These are phyloP conservation scores for Xenopus petersii DNA, from an alignment of 2,797 vertebrate genomes.

Conservation along the genomic window DNA sequence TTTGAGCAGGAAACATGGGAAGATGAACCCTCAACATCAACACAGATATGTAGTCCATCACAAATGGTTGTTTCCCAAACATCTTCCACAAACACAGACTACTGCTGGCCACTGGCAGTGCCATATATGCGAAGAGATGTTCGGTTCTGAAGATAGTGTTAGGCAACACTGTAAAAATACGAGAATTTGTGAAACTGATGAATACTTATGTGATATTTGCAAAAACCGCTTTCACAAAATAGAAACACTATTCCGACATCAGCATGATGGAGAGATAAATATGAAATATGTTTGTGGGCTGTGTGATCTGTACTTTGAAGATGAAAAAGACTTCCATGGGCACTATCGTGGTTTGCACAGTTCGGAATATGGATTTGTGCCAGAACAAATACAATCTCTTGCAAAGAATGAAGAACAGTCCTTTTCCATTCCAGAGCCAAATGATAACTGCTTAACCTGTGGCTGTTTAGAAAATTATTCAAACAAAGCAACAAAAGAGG, in stretches of 20 bases:
- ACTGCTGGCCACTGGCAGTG: conserved; percentile 81
- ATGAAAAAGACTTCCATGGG: conserved; percentile 74
- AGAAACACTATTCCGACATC: conserved; percentile 78
- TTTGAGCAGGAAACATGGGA: conserved; percentile 68
- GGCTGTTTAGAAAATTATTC: conserved; percentile 63
- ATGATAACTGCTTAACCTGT: conserved; percentile 62
- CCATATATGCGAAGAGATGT: conserved; percentile 90
- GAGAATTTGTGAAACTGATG: no score
- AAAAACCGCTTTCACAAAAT: conserved; percentile 86
- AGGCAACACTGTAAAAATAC: conserved; percentile 77
- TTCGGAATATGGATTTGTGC: conserved; percentile 82
- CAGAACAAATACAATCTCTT: conserved; percentile 58
- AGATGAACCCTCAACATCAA: conserved; percentile 50
- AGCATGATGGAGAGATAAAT: conserved; percentile 69
- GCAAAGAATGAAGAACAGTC: conserved; percentile 54
- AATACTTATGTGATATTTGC: conserved; percentile 85
- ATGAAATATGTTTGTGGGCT: conserved; percentile 87
- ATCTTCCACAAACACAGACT: neutral
- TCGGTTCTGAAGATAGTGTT: conserved; percentile 74
- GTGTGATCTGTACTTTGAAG: conserved; percentile 85
- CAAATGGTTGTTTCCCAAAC: conserved; percentile 19
- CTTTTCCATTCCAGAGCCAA: neutral
- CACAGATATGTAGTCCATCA: conserved; percentile 1
- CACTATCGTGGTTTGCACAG: conserved; percentile 83
- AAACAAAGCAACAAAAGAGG: conserved; percentile 65